Evolutionary conservation across 2,888 invertebrate species (phyloP).

Genomic region (Ornithoptera alexandrae): DNA sequence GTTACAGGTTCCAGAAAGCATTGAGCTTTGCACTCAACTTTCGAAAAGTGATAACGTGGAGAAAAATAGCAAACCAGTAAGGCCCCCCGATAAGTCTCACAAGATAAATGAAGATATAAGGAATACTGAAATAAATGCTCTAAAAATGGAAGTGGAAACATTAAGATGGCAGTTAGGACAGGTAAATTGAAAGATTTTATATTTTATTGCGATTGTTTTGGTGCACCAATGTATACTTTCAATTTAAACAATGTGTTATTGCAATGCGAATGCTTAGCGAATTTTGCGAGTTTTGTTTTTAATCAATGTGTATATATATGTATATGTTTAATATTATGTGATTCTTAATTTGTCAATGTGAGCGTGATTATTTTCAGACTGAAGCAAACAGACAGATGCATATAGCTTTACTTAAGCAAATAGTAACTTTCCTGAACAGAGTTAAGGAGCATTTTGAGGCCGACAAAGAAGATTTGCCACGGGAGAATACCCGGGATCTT

Average conservation of each 20-base stretch:
- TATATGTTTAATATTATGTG: conserved; percentile 6
- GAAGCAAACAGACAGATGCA: conserved; percentile 87
- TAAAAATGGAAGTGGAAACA: conserved; percentile 84
- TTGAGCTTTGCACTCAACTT: conserved; percentile 63
- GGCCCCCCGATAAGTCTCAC: conserved; percentile 48
- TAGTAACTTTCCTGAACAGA: conserved; percentile 84
- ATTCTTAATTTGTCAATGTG: conserved; percentile 38
- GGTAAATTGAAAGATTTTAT: conserved; percentile 64
- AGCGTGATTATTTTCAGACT: conserved; percentile 75
- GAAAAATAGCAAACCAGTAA: conserved; percentile 51
- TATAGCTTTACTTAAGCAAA: conserved; percentile 85
- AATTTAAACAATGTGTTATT: conserved; percentile 10
- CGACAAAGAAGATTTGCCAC: conserved; percentile 45
- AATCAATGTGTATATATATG: background rate
- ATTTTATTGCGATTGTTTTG: conserved; percentile 37
- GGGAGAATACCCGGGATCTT: conserved; percentile 43
- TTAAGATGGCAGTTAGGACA: conserved; percentile 87
- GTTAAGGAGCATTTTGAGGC: conserved; percentile 83
- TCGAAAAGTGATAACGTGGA: conserved; percentile 53
- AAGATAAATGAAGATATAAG: conserved; percentile 48
- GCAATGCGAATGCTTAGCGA: conserved; percentile 43
- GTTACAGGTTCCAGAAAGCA: conserved; percentile 68
- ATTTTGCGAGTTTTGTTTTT: conserved; percentile 32
- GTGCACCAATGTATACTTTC: conserved; percentile 48
- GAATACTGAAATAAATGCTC: conserved; percentile 67